phyloP scores from a whole-genome alignment of 2,113 vertebrate species.

The Atherinomorus stipes region DNA sequence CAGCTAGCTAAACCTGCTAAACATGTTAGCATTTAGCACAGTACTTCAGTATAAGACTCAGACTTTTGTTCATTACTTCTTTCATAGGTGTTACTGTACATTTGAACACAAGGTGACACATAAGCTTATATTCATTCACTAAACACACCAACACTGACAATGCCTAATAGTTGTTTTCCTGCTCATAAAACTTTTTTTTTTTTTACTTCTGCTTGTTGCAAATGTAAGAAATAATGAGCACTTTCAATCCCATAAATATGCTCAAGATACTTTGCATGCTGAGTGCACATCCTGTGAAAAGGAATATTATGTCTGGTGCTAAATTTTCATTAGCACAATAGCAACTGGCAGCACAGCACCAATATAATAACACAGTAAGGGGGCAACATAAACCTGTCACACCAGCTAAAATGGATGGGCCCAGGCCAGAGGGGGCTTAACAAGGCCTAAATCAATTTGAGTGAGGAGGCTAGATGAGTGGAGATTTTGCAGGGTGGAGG shows the following conservation, averaged over 20 bases:
- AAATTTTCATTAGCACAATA: conserved; percentile 87
- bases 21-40: too few species aligned
- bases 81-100: background rate
- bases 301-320: conserved; percentile 85
- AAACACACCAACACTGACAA: conserved; percentile 55
- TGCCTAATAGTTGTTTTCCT: conserved; percentile 69
- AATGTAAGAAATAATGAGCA: conserved; percentile 68
- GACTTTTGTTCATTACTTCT: too few species aligned
- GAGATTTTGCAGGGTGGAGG: conserved; percentile 49
- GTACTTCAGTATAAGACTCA: too few species aligned
- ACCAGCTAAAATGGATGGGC: conserved; percentile 85
- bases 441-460: conserved; percentile 90
- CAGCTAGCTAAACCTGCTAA: too few species aligned
- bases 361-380: conserved; percentile 89
- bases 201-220: conserved; percentile 44
- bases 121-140: conserved; percentile 44
- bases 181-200: conserved; percentile 63
- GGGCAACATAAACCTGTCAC: conserved; percentile 90
- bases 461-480: conserved; percentile 82
- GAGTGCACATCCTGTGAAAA: conserved; percentile 83
- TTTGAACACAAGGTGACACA: conserved; percentile 8
- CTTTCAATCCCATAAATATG: conserved; percentile 76
- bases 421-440: conserved; percentile 81
- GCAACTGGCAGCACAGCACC: conserved; percentile 85
- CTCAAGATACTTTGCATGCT: conserved; percentile 69